These are phyloP conservation scores for Anoura caudifer DNA, from an alignment of 2,113 vertebrate species.

Conservation along the genomic window DNA sequence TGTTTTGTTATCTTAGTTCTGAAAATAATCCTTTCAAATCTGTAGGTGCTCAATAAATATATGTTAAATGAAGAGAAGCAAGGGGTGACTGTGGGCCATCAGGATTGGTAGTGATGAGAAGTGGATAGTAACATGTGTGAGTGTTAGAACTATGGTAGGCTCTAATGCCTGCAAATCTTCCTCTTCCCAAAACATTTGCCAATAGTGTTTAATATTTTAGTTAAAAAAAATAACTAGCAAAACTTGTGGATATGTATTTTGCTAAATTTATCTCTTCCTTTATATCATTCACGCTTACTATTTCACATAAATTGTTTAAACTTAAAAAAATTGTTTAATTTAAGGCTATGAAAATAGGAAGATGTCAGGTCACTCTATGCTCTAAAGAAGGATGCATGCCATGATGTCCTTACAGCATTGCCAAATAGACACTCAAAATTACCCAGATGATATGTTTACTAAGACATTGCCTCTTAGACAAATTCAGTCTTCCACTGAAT, in stretches of 20 bases:
- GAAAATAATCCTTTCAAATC: not conserved
- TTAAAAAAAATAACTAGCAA: not conserved
- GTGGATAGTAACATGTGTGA: not conserved
- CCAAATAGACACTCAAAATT: not conserved
- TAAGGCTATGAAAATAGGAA: not conserved
- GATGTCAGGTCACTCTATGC: accelerated
- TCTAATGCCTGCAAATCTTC: not conserved
- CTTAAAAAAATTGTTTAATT: not conserved
- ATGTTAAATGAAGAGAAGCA: not conserved
- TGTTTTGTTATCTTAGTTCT: not conserved
- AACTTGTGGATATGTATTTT: not conserved
- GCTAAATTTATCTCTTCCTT: not conserved
- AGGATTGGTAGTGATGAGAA: not conserved
- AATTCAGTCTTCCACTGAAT: not conserved
- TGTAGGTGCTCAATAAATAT: not conserved
- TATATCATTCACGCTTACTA: not conserved
- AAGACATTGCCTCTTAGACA: not conserved
- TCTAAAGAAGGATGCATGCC: not conserved
- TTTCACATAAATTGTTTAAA: not conserved
- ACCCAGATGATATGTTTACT: not conserved
- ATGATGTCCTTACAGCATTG: not conserved
- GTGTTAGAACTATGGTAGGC: not conserved
- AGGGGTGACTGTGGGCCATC: not conserved
- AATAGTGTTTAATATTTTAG: not conserved
- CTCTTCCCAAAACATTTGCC: not conserved